A percentile compares a stretch with the other conserved stretches of the same genome.
phyloP scores from a whole-genome alignment of 2,797 vertebrate species.

The Takifugu ocellatus region DNA sequence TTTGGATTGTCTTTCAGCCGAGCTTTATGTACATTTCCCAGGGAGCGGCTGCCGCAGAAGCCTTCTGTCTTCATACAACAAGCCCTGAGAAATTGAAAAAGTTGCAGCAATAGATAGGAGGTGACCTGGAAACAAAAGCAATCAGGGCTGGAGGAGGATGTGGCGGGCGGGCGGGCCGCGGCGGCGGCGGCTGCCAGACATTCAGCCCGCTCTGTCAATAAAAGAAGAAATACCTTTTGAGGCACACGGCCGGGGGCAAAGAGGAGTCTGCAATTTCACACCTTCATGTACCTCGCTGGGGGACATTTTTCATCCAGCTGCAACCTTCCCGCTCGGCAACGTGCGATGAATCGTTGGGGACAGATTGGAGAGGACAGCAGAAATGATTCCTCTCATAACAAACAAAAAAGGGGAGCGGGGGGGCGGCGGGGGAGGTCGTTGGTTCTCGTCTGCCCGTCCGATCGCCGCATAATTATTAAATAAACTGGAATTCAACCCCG shows the following conservation, averaged over 20 bases:
- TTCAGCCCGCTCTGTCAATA: conserved; percentile 70
- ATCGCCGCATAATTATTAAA: conserved; percentile 88
- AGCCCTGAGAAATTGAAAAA: conserved; percentile 85
- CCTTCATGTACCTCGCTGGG: conserved; percentile 58
- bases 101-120: conserved; percentile 78
- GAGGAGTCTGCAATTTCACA: conserved; percentile 70
- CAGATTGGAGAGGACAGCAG: conserved; percentile 19
- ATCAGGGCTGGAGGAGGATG: conserved; percentile 66
- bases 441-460: conserved; percentile 17
- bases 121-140: conserved; percentile 83
- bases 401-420: conserved; percentile 2
- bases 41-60: conserved; percentile 30
- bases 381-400: conserved; percentile 40
- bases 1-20: conserved; percentile 36
- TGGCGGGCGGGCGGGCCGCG: background rate
- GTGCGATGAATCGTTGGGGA: conserved; percentile 6
- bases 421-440: conserved; percentile 24
- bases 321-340: conserved; percentile 24
- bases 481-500: conserved; percentile 85
- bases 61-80: conserved; percentile 77
- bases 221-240: conserved; percentile 71
- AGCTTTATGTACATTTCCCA: conserved; percentile 52
- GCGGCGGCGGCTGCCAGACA: conserved; percentile 56
- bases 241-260: conserved; percentile 58
- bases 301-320: conserved; percentile 60